phyloP scores from a whole-genome alignment of 2,888 invertebrate genomes.

The Platerodrilus igneus region DNA sequence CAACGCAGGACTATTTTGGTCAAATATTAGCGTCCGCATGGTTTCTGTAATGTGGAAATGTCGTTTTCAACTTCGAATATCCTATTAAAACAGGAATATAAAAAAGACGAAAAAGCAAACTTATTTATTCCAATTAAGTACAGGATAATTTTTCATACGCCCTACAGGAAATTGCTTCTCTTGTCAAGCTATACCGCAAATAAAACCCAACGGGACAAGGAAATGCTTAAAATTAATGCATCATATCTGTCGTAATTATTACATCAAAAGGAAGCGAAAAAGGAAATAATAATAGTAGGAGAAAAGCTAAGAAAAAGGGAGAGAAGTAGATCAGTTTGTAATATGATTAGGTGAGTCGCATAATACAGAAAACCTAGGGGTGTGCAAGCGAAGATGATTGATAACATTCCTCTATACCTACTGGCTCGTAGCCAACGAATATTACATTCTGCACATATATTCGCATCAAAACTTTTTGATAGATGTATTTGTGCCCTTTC shows the following conservation, averaged over 20 bases:
- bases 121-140: too few relatives aligned
- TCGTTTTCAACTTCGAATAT: too few relatives aligned
- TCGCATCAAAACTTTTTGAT: conserved; percentile 24
- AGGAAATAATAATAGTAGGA: conserved; percentile 25
- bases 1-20: too few relatives aligned
- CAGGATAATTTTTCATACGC: too few relatives aligned
- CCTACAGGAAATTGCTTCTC: too few relatives aligned
- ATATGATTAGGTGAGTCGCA: conserved; percentile 43
- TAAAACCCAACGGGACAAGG: too few relatives aligned
- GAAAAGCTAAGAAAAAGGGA: too few relatives aligned
- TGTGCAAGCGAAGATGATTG: conserved; percentile 38
- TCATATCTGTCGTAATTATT: conserved; percentile 18
- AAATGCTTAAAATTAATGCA: conserved; percentile 17
- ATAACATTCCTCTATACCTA: conserved; percentile 33
- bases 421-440: conserved; percentile 33
- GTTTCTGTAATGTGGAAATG: too few relatives aligned
- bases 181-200: too few relatives aligned
- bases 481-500: conserved; percentile 25
- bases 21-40: too few relatives aligned
- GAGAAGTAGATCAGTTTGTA: conserved; percentile 44
- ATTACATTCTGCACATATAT: conserved; percentile 24
- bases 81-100: too few relatives aligned
- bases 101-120: too few relatives aligned
- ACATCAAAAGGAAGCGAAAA: conserved; percentile 24
- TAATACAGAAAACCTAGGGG: conserved; percentile 33